Evolutionary conservation across 1,140 invertebrate genomes (phyloP).

Genomic region (Phymastichus coffea): DNA sequence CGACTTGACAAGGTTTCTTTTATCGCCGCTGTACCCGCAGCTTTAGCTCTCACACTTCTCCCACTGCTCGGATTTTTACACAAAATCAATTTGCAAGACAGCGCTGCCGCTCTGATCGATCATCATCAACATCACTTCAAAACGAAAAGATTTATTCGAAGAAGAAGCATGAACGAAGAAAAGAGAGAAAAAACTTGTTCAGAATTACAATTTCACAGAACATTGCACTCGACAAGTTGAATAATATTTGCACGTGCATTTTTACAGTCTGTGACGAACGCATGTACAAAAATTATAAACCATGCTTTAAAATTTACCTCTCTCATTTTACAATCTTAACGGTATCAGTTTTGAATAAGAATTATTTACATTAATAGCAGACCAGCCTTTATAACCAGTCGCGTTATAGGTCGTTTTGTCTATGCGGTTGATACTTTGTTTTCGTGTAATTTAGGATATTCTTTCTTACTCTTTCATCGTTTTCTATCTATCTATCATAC

Average conservation of each 20-base stretch:
- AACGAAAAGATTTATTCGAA: too few relatives aligned
- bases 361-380: slow-evolving; percentile 21
- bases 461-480: not conserved
- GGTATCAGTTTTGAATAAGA: slow-evolving; percentile 16
- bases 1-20: too few relatives aligned
- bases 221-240: slow-evolving; percentile 12
- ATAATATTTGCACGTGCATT: slow-evolving; percentile 1
- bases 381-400: not conserved
- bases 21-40: slow-evolving; percentile 24
- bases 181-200: not conserved
- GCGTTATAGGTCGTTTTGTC: not conserved
- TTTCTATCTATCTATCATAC: too few relatives aligned
- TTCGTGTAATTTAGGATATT: not conserved
- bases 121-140: not conserved
- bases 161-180: not conserved
- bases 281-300: slow-evolving; percentile 4
- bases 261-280: not conserved
- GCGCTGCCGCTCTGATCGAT: too few relatives aligned
- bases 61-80: not conserved
- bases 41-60: not conserved
- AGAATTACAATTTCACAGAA: not conserved
- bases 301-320: not conserved
- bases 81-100: not conserved
- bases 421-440: not conserved
- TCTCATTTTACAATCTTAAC: not conserved